phyloP scores from a whole-genome alignment of 2,797 vertebrate species.

The Macropus fuliginosus region DNA sequence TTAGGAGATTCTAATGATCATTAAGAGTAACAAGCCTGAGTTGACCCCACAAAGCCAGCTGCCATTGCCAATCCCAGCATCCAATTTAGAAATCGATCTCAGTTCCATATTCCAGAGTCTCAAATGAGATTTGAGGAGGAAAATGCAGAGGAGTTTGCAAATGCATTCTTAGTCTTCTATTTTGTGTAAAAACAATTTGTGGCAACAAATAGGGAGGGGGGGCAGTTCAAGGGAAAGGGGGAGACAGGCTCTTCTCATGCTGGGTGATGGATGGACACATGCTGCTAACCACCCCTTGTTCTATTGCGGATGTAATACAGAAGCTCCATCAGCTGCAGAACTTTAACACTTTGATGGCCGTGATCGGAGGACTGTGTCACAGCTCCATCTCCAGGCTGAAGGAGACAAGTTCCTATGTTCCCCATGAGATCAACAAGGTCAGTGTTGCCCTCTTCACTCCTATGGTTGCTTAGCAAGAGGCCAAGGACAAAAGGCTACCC shows the following conservation, averaged over 20 bases:
- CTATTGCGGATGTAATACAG: constrained; percentile 79
- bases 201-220: not conserved
- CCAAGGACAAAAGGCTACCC: not conserved
- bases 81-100: not conserved
- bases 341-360: constrained; percentile 98
- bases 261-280: not conserved
- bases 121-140: not conserved
- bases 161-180: not conserved
- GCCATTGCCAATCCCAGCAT: not conserved
- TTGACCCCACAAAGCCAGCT: not conserved
- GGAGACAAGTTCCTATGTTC: constrained; percentile 94
- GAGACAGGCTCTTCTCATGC: not conserved
- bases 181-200: not conserved
- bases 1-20: not conserved
- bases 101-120: not conserved
- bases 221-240: not conserved
- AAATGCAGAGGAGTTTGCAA: not conserved
- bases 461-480: not conserved
- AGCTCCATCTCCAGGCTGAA: constrained; percentile 97
- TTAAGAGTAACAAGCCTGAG: not conserved
- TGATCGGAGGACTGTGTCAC: constrained; percentile 96
- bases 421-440: constrained; percentile 95
- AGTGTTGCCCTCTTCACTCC: constrained; percentile 58
- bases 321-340: constrained; percentile 95
- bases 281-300: constrained; percentile 8